Conservation (phyloP, 53 echinoderm and acorn worm genomes). For the Actinopyga echinites region DNA sequence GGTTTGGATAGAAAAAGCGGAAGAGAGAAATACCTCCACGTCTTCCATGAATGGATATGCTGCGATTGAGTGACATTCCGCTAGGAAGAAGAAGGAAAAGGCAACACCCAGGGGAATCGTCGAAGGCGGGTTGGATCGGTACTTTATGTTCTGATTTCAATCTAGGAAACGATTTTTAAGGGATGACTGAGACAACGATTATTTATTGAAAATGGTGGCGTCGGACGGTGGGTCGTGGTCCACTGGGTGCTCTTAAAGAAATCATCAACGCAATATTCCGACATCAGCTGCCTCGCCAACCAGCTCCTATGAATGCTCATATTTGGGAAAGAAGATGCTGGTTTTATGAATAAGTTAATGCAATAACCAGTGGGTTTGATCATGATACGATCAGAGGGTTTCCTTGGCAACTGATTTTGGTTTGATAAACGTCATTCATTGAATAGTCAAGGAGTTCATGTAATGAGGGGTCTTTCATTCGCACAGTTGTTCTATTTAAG, state of each 20-base stretch:
- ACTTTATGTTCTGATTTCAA: neutral
- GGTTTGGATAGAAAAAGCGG: neutral
- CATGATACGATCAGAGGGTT: too few species aligned
- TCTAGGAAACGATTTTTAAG: neutral
- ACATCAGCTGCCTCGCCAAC: too few species aligned
- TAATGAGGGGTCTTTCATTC: too few species aligned
- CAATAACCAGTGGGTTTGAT: too few species aligned
- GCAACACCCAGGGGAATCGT: neutral
- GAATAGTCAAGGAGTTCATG: too few species aligned
- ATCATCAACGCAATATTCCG: neutral
- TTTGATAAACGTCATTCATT: too few species aligned
- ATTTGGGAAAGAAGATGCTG: too few species aligned
- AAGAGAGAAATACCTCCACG: slow-evolving; percentile 18
- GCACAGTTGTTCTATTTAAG: too few species aligned
- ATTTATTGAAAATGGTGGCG: slow-evolving; percentile 24
- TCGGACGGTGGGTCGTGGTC: slow-evolving; percentile 19
- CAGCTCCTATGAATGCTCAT: too few species aligned
- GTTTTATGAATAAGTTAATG: too few species aligned
- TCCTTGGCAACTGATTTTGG: too few species aligned
- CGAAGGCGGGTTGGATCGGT: slow-evolving; percentile 7
- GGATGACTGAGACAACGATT: slow-evolving; percentile 13
- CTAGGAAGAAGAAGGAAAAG: neutral
- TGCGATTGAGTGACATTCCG: slow-evolving; percentile 3
- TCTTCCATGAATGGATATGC: neutral
- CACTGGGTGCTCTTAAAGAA: slow-evolving; percentile 26